Evolutionary conservation across 2,888 invertebrate species (phyloP).

Genomic region (Apamea epomidion): DNA sequence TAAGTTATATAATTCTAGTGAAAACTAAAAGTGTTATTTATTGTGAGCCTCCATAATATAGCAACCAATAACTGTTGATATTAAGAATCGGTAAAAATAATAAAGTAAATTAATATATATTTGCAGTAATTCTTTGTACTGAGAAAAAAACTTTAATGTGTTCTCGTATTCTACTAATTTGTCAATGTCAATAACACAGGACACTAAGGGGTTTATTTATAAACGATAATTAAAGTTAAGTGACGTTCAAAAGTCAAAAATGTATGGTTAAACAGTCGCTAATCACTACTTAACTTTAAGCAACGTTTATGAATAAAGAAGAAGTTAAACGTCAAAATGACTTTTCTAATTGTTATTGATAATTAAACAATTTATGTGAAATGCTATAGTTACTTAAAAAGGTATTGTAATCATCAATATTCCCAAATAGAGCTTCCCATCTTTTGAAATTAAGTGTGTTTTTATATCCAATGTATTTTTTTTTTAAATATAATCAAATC

Average conservation of each 20-base stretch:
- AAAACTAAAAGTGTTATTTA: conserved; percentile 20
- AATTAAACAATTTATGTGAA: not conserved
- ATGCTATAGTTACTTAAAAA: conserved; percentile 17
- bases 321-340: conserved; percentile 5
- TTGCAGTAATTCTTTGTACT: not conserved
- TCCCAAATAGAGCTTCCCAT: not conserved
- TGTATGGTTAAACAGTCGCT: not conserved
- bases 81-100: not conserved
- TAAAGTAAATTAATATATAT: conserved; percentile 1
- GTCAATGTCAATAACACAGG: not conserved
- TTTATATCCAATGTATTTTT: not conserved
- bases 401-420: not conserved
- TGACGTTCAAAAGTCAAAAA: not conserved
- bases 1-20: conserved; percentile 17
- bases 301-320: not conserved
- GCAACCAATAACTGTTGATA: not conserved
- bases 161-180: not conserved
- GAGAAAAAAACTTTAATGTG: not conserved
- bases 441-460: not conserved
- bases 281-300: not conserved
- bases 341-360: not conserved
- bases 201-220: not conserved
- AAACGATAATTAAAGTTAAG: not conserved
- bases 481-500: not conserved
- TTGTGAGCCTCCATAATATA: not conserved